phyloP scores from a whole-genome alignment of 1,140 invertebrate genomes.

The Ostrea denselamellosa region DNA sequence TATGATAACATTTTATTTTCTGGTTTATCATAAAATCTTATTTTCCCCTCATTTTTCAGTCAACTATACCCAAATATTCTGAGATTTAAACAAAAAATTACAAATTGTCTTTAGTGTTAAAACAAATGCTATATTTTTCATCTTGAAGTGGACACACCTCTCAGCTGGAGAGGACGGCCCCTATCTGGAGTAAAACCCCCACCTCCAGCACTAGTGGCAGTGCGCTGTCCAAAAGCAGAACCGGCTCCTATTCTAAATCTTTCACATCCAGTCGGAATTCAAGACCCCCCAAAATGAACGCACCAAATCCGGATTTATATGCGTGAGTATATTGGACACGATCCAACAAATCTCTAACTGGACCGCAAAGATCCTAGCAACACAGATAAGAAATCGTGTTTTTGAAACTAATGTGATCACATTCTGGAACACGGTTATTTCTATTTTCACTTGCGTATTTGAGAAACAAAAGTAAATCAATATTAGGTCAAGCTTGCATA shows the following conservation, averaged over 20 bases:
- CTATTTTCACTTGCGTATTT: background rate
- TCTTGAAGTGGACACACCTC: background rate
- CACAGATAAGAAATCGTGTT: background rate
- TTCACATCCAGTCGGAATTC: slow-evolving; percentile 8
- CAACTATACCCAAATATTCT: too few relatives aligned
- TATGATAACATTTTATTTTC: too few relatives aligned
- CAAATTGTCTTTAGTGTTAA: background rate
- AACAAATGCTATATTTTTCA: background rate
- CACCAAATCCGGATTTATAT: slow-evolving; percentile 64
- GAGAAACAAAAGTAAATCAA: background rate
- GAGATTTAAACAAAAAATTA: too few relatives aligned
- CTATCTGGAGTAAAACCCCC: slow-evolving; percentile 14
- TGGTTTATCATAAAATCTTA: too few relatives aligned
- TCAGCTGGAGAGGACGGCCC: background rate
- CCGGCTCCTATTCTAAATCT: background rate
- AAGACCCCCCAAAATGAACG: slow-evolving; percentile 33
- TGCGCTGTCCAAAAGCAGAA: background rate
- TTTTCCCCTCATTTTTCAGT: too few relatives aligned
- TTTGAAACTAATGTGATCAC: background rate
- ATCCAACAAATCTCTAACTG: background rate
- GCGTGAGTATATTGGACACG: slow-evolving; percentile 57
- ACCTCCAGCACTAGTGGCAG: background rate
- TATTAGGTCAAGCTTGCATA: too few relatives aligned
- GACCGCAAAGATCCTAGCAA: too few relatives aligned
- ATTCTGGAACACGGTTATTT: background rate